These are phyloP conservation scores for Standfussiana lucernea DNA, from an alignment of 2,888 invertebrate species.

Conservation along the genomic window DNA sequence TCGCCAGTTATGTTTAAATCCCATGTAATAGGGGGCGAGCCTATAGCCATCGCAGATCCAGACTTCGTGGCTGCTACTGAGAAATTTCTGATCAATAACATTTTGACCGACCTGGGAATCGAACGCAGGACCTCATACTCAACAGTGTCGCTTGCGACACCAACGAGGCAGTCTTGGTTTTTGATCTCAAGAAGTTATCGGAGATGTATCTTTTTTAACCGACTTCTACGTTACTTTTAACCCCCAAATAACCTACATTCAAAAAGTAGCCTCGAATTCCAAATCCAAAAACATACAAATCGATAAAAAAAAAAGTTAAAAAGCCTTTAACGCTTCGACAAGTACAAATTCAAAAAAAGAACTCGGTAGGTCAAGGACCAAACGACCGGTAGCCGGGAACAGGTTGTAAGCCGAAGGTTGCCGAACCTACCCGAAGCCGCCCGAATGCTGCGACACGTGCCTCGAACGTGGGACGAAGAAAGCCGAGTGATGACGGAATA, in stretches of 20 bases:
- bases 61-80: no score
- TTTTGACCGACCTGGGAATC: no score
- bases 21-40: no score
- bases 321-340: conserved; percentile 59
- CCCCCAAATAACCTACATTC: conserved; percentile 1
- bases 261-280: conserved; percentile 40
- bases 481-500: conserved; percentile 54
- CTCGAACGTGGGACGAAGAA: conserved; percentile 55
- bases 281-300: conserved; percentile 56
- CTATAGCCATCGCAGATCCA: no score
- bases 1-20: no score
- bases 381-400: conserved; percentile 71
- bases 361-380: conserved; percentile 73
- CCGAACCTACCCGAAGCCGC: conserved; percentile 53
- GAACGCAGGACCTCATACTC: no score
- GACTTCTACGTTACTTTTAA: background rate
- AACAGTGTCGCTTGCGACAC: no score
- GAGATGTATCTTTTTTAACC: no score
- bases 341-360: conserved; percentile 63
- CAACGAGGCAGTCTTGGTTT: no score
- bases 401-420: conserved; percentile 63
- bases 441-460: conserved; percentile 62
- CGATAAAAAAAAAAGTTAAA: conserved; percentile 58
- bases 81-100: no score
- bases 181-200: no score